Evolutionary conservation across 2,888 invertebrate genomes (phyloP), one percentile per base, ranked within the genome.

Genomic region (Cantharis rufa): DNA sequence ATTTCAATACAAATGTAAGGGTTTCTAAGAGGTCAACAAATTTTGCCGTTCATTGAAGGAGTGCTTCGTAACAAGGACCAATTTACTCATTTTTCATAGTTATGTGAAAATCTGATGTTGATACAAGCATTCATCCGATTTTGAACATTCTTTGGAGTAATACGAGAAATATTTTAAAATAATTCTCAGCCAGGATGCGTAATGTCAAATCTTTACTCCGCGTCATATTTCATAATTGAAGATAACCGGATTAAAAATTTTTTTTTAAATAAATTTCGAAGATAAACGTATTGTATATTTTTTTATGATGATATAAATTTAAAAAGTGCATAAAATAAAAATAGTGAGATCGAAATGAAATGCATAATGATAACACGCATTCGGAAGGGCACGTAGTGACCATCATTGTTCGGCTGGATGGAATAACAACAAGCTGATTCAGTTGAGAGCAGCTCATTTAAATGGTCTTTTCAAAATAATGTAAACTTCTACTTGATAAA

Each of bases 401-500:
- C 85, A 85, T 85, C 85, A 85, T 82, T 83, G 84, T 84, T 84
- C 81, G 84, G 82, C 84, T 83, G 84, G 84, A 83, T 84, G 85
- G 85, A 85, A 86, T 84, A 86, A 86, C 85, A 85, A 86, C 84
- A 83, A 81, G 81, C 83, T 83, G 82, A 82, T 83, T 83, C 80
- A 70, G 81, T 80, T 76, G 80, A 80, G 79, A 80, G 81, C 81
- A 78, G 84, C 83, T 85, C 84, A 84, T 84, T 85, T 85, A 86
- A 86, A 85, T 84, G 83, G 85, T 86, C 84, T 84, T 85, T 85
- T 86, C 82, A 84, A 86, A 86, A 85, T 84, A 84, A 84, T 84
- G 84, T 84, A 86, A 86, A 86, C 86, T 87, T 87, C 86, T 86
- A 86, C 86, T 86, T 84, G 85, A 85, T 84, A 81, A 84, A 85